Evolutionary conservation across 2,113 vertebrate species (phyloP).

Genomic region (Aleadryas rufinucha): DNA sequence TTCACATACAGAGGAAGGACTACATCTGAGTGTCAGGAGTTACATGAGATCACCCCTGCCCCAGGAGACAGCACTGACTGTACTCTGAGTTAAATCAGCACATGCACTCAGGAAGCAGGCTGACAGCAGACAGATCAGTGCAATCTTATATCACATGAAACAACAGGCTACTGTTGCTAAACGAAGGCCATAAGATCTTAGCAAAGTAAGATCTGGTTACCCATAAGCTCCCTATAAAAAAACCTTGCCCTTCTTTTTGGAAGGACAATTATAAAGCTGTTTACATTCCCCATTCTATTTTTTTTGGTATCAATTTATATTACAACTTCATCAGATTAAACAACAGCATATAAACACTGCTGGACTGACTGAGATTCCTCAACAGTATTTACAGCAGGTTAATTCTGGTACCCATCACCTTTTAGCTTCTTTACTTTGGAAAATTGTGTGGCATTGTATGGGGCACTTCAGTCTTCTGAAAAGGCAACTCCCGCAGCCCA

Average conservation of each 20-base stretch:
- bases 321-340: not conserved
- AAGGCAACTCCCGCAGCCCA: not conserved
- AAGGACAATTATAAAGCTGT: not conserved
- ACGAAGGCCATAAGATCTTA: not conserved
- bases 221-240: not conserved
- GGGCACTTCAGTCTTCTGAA: not conserved
- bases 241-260: not conserved
- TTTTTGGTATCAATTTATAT: not conserved
- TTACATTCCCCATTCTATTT: not conserved
- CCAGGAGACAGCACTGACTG: not conserved
- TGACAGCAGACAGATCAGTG: not conserved
- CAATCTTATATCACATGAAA: not conserved
- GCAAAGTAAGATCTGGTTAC: not conserved
- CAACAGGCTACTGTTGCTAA: not conserved
- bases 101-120: not conserved
- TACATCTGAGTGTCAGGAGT: not conserved
- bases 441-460: rapidly evolving
- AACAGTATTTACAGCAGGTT: not conserved
- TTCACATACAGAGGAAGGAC: not conserved
- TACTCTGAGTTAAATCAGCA: not conserved
- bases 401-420: not conserved
- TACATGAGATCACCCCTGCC: not conserved
- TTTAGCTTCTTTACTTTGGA: not conserved
- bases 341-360: not conserved
- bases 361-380: not conserved